Evolutionary conservation across 30 jellyfish, hydroid and myxozoan species (phyloP).

Genomic region (Cassiopea andromeda): DNA sequence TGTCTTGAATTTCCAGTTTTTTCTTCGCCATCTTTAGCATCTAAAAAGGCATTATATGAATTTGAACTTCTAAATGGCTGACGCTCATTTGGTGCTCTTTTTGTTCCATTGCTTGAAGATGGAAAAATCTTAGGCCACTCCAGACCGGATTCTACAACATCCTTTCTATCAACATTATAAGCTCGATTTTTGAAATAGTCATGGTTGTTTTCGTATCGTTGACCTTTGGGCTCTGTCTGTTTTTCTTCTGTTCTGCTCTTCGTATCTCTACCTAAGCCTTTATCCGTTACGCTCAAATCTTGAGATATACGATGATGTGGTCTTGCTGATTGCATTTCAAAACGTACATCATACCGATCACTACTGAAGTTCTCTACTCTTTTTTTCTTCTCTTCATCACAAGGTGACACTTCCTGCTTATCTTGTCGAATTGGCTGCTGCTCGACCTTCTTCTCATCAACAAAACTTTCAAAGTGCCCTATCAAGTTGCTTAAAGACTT

Average conservation of each 20-base stretch:
- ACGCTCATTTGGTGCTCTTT: neutral
- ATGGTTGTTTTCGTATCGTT: neutral
- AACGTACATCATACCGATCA: neutral
- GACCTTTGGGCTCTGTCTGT: neutral
- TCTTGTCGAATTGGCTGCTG: neutral
- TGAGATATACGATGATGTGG: neutral
- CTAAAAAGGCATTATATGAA: neutral
- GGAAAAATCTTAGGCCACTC: neutral
- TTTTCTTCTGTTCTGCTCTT: neutral
- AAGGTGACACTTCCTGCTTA: neutral
- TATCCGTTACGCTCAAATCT: neutral
- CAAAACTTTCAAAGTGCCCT: conserved; percentile 6
- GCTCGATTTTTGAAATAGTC: neutral
- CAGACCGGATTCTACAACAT: neutral
- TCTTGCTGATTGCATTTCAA: neutral
- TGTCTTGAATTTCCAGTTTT: neutral
- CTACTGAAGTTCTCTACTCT: neutral
- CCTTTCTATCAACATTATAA: neutral
- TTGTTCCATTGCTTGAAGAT: neutral
- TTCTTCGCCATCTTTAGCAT: neutral
- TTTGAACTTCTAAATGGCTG: neutral
- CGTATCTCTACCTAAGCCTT: neutral
- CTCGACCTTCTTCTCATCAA: neutral
- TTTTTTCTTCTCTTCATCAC: neutral
- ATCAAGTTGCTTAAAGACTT: conserved; percentile 18